Evolutionary conservation across 2,888 invertebrate species (phyloP), one percentile per base, ranked within the genome.

Genomic region (Ptilodon capucinus): DNA sequence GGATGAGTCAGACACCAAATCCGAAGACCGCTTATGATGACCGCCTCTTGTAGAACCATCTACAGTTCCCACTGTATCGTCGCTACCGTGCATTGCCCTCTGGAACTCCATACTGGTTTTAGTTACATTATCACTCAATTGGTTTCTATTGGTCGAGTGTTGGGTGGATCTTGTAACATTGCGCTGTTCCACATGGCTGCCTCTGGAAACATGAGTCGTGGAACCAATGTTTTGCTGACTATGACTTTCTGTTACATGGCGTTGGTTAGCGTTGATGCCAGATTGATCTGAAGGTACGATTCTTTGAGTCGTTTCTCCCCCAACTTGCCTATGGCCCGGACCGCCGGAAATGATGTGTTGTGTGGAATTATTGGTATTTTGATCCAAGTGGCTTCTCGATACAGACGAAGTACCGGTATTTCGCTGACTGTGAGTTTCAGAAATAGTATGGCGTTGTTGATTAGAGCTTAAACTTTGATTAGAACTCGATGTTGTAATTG

Each of bases 1-100:
- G 62, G 96, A 94, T n/a, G 94, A 93, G 45, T 95, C 93, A 0
- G 95, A 94, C 0, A 95, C 93, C 53, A 97, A 93, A 40, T 95
- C 92, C 54, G 94, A 96, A 69, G 94, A 94, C 36, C 95, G 92
- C 70, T 96, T 96, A 73, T 95, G 95, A 57, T 93, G 92, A 6
- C 90, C 90, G 47, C 78, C 65, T 38, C 86, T 81, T 38, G 79
- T 65, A n/a, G 84, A 64, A 54, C 73, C 76, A 30, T 87, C 84
- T 8, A 71, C 57, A 13, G 65, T 54, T 18, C 68, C 50, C 9
- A 61, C 53, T 8, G 68, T 53, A 46, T 71, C 67, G 42, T 75
- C 75, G 2, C 81, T 82, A 25, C 85, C 86, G 32, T 89, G 89
- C 76, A 92, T 91, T 0, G 92, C 91, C 60, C 86, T 86, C 58